Evolutionary conservation across 2,888 invertebrate species (phyloP), one percentile per base, ranked within the genome.

Genomic region (Acanthosoma haemorrhoidale): DNA sequence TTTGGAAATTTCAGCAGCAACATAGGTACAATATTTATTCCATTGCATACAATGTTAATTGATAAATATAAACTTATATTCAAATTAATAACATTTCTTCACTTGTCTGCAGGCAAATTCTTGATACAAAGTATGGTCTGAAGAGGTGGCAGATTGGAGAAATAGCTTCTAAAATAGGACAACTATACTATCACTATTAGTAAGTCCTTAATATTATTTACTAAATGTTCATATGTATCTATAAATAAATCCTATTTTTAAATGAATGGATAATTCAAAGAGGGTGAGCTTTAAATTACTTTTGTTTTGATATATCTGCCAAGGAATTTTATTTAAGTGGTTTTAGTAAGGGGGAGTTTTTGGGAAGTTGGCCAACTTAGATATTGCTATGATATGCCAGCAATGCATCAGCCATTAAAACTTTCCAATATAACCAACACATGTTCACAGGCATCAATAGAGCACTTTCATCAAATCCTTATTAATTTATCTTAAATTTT

Each of bases 91-190:
- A 60, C 3, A 60, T 64, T 31, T n/a, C n/a, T n/a, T 18, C 38
- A 29, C 75, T 71, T 73, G 64, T 73, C 80, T 81, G 21, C 79
- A 86, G 87, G 76, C 84, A 88, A 80, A 86, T 94, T 73, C 84
- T 97, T 76, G 96, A 97, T 80, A 87, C 87, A 74, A 94, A 95
- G 81, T 97, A 96, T 81, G 95, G 94, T 34, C 84, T 97, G 77
- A 96, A 97, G 79, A 83, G 97, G 76, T 97, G 97, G 96, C 97
- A 97, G 82, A 96, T 97, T 77, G 97, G 97, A 68, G 97, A 97
- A 83, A 96, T 97, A 75, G 97, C 96, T 61, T 96, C 96, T 68
- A 97, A 97, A 84, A 97, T 97, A 79, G 97, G 97, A 75, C 97
- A 97, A 82, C 88, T 97, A 32, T 97, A 97, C 82, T 97, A 97